Evolutionary conservation across 2,888 invertebrate species (phyloP).

Genomic region (Buathra laborator): DNA sequence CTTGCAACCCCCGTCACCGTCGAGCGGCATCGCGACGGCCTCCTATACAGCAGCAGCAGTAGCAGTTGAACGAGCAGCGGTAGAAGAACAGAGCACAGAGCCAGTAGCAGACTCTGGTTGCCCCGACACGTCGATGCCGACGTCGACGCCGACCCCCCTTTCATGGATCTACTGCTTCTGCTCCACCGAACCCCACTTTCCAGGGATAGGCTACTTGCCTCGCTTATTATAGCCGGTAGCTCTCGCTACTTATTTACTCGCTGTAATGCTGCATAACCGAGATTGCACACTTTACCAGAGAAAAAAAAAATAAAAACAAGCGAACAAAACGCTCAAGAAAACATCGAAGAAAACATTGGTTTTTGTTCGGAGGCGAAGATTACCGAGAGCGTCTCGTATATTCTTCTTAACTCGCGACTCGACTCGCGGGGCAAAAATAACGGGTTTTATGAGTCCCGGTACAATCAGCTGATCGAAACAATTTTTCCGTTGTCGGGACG

Average conservation of each 20-base stretch:
- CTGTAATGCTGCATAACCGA: constrained; percentile 17
- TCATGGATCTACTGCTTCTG: constrained; percentile 11
- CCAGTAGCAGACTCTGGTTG: constrained; percentile 29
- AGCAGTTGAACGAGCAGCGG: constrained; percentile 21
- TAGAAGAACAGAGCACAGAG: not conserved
- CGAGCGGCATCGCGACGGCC: constrained; percentile 64
- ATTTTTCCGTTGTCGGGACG: not conserved
- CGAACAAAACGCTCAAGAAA: not conserved
- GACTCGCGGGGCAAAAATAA: no score
- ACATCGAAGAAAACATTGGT: constrained; percentile 6
- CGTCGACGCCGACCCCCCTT: constrained; percentile 19
- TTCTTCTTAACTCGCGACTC: not conserved
- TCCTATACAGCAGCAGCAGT: constrained; percentile 23
- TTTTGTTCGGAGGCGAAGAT: not conserved
- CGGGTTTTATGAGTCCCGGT: not conserved
- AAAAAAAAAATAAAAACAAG: not conserved
- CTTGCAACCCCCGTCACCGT: constrained; percentile 52
- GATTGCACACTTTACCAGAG: not conserved
- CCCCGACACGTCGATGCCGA: constrained; percentile 21
- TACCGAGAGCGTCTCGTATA: not conserved
- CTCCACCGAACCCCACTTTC: constrained; percentile 8
- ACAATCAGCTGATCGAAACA: not conserved
- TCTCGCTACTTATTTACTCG: constrained; percentile 33
- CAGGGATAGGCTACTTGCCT: constrained; percentile 35
- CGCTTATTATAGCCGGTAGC: constrained; percentile 54